Evolutionary conservation across 2,113 vertebrate genomes (phyloP).

Genomic region (Brienomyrus longianalis): DNA sequence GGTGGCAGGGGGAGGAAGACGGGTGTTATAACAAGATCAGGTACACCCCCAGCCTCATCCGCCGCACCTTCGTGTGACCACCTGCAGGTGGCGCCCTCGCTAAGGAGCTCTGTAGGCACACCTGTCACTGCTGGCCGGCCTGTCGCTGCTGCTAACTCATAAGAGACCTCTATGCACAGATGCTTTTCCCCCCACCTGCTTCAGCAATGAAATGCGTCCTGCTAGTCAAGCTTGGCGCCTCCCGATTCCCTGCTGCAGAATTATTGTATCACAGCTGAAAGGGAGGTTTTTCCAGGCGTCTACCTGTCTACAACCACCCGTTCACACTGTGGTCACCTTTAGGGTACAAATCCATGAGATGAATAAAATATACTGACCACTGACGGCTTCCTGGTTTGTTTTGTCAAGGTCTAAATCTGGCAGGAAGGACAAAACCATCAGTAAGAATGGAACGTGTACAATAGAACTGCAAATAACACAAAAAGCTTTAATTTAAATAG

Average conservation of each 20-base stretch:
- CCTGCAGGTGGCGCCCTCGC: not conserved
- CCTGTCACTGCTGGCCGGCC: not conserved
- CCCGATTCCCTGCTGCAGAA: not conserved
- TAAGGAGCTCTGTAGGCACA: not conserved
- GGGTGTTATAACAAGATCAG: conserved; percentile 56
- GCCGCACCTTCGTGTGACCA: conserved; percentile 62
- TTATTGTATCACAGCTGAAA: not conserved
- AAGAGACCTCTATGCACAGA: not conserved
- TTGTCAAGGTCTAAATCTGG: not conserved
- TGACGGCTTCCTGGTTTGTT: not conserved
- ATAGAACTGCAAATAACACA: conserved; percentile 58
- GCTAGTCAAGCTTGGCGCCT: not conserved
- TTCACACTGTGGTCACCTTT: not conserved
- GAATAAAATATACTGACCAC: not conserved
- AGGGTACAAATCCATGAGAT: not conserved
- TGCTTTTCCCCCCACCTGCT: not conserved
- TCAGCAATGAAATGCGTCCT: not conserved
- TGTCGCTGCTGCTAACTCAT: not conserved
- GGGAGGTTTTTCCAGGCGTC: not conserved
- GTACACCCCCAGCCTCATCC: conserved; percentile 53
- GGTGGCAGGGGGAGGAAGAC: conserved; percentile 40
- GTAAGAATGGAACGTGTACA: conserved; percentile 21
- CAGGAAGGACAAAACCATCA: not conserved
- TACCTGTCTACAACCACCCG: not conserved
- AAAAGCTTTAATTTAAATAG: conserved; percentile 74